Base-by-base conservation (phyloP, 2,113 vertebrate genomes). In the Xyliphius kryptos region DNA sequence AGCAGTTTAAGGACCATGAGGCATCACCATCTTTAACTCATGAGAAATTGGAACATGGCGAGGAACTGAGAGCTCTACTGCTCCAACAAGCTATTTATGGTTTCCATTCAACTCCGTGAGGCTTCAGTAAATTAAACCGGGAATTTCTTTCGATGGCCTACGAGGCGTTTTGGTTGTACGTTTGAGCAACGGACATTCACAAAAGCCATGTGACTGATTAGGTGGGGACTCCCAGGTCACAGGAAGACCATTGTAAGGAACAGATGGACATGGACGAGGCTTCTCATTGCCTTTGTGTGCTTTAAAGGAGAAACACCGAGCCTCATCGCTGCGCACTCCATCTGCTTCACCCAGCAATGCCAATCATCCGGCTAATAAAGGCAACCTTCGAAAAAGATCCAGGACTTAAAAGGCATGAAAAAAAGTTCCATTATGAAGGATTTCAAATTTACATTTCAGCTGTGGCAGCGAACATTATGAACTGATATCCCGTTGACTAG, bases 81-180 rank as follows among this genome's bases (percentile, higher is more conserved):
- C 41, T 41, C 3, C 38, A 62, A 75, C 61, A 54, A 56, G 57
- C 68, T 52, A 63, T 52, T 67, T 56, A 54, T 32, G 20, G 38
- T 20, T 54, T 62, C 72, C 61, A 81, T 72, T 73, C 77, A 71
- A 54, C 37, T 72, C 81, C 79, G 67, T 73, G 77, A 79, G 62
- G 77, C 68, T 66, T 79, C 53, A 76, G 79, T 78, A 74, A 44
- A 43, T 19, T 61, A 37, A 17, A 48, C 16, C 41, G 5, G 37
- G 22, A 37, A 47, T 32, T 32, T 32, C 26, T 32, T 32, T 32
- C 4, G 26, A 32, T 32, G 26, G 26, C 1, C 26, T 32, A 32
- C 2, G 26, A 32, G 26, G 7, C 2, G 26, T 32, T 32, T 32
- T 32, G 26, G 26, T 32, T 32, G 26, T 32, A 32, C 26, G 7